Conservation (phyloP, 1,140 invertebrate species). For the Protaetia brevitarsis region DNA sequence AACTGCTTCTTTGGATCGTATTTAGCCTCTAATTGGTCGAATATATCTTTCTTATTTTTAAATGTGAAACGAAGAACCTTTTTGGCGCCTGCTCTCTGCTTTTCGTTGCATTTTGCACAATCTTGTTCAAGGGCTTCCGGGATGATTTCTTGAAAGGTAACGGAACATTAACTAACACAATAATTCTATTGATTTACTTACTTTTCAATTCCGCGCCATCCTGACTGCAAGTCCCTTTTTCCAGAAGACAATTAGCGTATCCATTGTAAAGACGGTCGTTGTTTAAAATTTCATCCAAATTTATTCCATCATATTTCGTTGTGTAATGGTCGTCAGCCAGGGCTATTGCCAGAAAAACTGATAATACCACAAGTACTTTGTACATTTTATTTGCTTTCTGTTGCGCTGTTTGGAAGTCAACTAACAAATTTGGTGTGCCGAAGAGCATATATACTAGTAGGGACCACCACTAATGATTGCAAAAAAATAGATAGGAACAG, state of each 20-base stretch:
- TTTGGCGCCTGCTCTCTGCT: constrained; percentile 61
- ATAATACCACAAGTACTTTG: not conserved
- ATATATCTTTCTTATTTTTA: constrained; percentile 53
- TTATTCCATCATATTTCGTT: constrained; percentile 68
- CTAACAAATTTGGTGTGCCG: too few relatives aligned
- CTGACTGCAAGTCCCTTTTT: constrained; percentile 63
- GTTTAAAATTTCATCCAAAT: constrained; percentile 65
- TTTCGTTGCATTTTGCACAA: constrained; percentile 65
- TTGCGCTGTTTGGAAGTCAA: not conserved
- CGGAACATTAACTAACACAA: constrained; percentile 23
- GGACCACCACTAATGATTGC: too few relatives aligned
- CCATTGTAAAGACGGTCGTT: constrained; percentile 64
- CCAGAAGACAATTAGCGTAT: constrained; percentile 67
- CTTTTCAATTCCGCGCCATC: constrained; percentile 69
- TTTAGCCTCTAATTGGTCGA: constrained; percentile 55
- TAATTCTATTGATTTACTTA: constrained; percentile 51
- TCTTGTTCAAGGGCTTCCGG: constrained; percentile 66
- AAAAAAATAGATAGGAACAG: too few relatives aligned
- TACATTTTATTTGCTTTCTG: not conserved
- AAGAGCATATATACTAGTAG: too few relatives aligned
- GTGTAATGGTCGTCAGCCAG: constrained; percentile 58
- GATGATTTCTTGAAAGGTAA: constrained; percentile 42
- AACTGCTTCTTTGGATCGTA: constrained; percentile 58
- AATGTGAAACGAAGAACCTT: constrained; percentile 58
- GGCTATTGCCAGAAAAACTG: not conserved